These are phyloP conservation scores for Tetragonula clypearis DNA, from an alignment of 1,140 invertebrate genomes.

Conservation along the genomic window DNA sequence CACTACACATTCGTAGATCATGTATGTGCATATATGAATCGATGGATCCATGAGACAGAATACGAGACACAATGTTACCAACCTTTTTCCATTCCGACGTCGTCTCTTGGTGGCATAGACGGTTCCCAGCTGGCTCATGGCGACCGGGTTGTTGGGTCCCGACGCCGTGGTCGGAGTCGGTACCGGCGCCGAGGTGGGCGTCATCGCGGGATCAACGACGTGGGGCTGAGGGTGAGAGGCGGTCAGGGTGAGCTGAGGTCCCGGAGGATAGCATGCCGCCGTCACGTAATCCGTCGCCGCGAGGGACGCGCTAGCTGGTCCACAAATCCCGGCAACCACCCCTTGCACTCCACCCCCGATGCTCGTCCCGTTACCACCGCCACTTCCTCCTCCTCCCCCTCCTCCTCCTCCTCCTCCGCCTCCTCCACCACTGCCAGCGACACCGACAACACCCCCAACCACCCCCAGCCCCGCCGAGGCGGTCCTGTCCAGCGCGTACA, in stretches of 20 bases:
- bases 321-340: constrained; percentile 76
- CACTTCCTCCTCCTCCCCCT: constrained; percentile 65
- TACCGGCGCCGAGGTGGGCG: constrained; percentile 73
- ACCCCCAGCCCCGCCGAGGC: constrained; percentile 80
- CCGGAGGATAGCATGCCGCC: constrained; percentile 77
- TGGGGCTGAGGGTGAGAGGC: constrained; percentile 75
- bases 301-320: constrained; percentile 71
- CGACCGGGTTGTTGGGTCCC: constrained; percentile 80
- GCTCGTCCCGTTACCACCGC: constrained; percentile 65
- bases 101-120: constrained; percentile 97
- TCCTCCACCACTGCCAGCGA: constrained; percentile 74
- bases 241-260: constrained; percentile 69
- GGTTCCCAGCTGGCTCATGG: constrained; percentile 94
- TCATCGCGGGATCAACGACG: constrained; percentile 75
- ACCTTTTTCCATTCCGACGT: constrained; percentile 97
- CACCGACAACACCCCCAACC: constrained; percentile 75
- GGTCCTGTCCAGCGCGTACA: constrained; percentile 81
- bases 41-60: neutral
- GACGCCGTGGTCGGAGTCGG: constrained; percentile 75
- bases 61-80: constrained; percentile 66
- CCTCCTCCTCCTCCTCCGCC: constrained; percentile 63
- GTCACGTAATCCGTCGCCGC: constrained; percentile 77
- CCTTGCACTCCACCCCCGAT: constrained; percentile 52
- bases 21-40: neutral
- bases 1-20: neutral